Percentiles rank a stretch among this genome's conserved stretches.
These are phyloP conservation scores for Bos taurus DNA, from an alignment of 2,113 vertebrate genomes.

Conservation along the genomic window ARS-UCD2.0 NC_037343.1:10449001-10449500, in stretches of 20 bases:
- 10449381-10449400: background rate
- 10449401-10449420: background rate
- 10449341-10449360: background rate
- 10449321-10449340: background rate
- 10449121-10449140: background rate
- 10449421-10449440: background rate
- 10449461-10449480: background rate
- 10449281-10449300: background rate
- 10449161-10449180: background rate
- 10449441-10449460: background rate
- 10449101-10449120: background rate
- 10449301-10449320: background rate
- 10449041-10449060: background rate
- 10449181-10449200: background rate
- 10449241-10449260: background rate
- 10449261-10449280: background rate
- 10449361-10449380: background rate
- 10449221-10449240: background rate
- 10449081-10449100: background rate
- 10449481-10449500: background rate
- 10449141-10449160: background rate
- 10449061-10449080: background rate
- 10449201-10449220: background rate
- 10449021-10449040: rapidly evolving
- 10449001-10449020: rapidly evolving